Conservation (phyloP, 2,888 invertebrate species). For the Choristoneura rosaceana region DNA sequence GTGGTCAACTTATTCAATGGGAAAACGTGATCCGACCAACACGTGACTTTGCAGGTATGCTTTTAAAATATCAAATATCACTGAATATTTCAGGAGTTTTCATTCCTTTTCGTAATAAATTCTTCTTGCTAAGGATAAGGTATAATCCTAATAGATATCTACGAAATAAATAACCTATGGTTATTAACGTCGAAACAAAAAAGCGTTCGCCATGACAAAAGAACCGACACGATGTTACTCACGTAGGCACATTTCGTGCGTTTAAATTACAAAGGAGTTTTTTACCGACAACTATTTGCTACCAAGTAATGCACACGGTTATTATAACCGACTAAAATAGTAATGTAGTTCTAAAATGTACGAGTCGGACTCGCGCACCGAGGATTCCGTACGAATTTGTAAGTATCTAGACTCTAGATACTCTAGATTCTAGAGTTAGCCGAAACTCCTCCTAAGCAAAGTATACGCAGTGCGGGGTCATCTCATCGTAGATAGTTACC, state of each 20-base stretch:
- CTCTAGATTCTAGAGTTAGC: too few relatives aligned
- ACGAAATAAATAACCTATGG: not conserved
- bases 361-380: too few relatives aligned
- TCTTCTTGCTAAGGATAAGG: too few relatives aligned
- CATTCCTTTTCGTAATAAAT: not conserved
- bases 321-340: too few relatives aligned
- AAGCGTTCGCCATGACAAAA: constrained; percentile 14
- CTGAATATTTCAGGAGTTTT: constrained; percentile 6
- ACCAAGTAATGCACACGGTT: constrained; percentile 2
- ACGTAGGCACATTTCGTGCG: constrained; percentile 15
- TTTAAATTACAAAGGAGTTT: constrained; percentile 23
- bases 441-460: too few relatives aligned
- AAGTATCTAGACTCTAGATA: too few relatives aligned
- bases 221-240: constrained; percentile 17
- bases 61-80: constrained; percentile 1
- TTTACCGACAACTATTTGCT: constrained; percentile 16
- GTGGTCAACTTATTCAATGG: constrained; percentile 23
- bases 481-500: too few relatives aligned
- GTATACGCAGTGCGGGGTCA: too few relatives aligned
- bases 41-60: constrained; percentile 14
- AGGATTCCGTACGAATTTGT: too few relatives aligned
- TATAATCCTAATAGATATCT: not conserved
- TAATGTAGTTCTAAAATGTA: too few relatives aligned
- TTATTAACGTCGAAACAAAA: constrained; percentile 18
- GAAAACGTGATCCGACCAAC: constrained; percentile 31